Evolutionary conservation across 2,888 invertebrate genomes (phyloP), one percentile per base, ranked within the genome.

Genomic region (Tyria jacobaeae): DNA sequence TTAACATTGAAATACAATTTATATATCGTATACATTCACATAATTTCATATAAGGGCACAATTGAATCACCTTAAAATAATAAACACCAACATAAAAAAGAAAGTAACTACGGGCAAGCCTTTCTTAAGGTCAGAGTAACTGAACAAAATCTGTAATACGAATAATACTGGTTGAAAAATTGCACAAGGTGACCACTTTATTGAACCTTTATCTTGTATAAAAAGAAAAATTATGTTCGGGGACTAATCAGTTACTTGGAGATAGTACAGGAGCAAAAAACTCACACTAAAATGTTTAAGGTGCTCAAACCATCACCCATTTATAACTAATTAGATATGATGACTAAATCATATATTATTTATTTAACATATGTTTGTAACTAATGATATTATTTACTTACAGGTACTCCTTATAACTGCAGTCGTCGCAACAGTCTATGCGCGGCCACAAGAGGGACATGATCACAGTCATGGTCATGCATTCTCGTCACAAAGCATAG

Each of bases 401-500:
- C 57, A 76, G 75, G 27, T 72, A 17, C 21, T 67, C 6, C 9
- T 72, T 35, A 15, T 76, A 3, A 55, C 60, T 1, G 57, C 65
- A 21, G 25, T 79, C 3, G 10, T 76, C 15, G 59, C 66, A 2
- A 47, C 60, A 1, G 72, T 57, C 14, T 47, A 52, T 17, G 77
- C 74, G 1, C 66, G 68, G n/a, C 78, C 76, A 0, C 78, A 76
- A 57, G 34, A 63, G 1, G 70, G 68, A 0, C 63, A 76, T 17
- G 68, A 60, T 37, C 67, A 74, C 17, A 51, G 79, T 24, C 76
- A 81, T 56, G 77, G 70, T 12, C 81, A 81, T 44, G 82, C 80
- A 17, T 79, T 77, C 71, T 87, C 86, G 3, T 84, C 86, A 4
- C 88, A 87, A 62, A 84, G 79, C 65, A 80, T 87, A 56, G 76